phyloP scores from a whole-genome alignment of 2,797 vertebrate genomes.

The Xenops minutus region DNA sequence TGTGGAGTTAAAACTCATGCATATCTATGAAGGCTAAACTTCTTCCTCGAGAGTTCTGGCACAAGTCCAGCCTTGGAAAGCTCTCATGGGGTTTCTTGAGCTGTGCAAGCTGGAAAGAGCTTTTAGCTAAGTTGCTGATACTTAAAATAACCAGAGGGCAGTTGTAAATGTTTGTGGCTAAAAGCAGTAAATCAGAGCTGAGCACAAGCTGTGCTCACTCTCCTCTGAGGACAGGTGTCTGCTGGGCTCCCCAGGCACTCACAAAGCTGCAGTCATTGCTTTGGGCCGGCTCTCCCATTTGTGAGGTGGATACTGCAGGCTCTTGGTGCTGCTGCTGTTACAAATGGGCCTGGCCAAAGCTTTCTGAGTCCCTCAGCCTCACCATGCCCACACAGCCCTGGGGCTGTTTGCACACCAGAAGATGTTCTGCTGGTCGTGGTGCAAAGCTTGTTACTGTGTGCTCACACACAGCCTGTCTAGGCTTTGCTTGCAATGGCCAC shows the following conservation, averaged over 20 bases:
- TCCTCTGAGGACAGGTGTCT: neutral
- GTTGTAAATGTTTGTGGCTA: neutral
- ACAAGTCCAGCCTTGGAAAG: neutral
- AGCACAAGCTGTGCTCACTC: neutral
- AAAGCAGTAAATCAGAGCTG: neutral
- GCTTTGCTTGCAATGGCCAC: rapidly evolving
- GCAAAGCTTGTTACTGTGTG: neutral
- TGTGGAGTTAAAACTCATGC: neutral
- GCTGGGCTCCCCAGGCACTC: neutral
- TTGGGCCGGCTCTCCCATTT: neutral
- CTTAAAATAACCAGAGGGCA: neutral
- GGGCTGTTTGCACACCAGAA: rapidly evolving
- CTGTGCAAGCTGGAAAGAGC: neutral
- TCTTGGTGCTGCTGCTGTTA: neutral
- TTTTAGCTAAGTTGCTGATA: neutral
- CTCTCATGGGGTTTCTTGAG: neutral
- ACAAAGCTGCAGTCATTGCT: neutral
- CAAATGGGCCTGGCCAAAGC: neutral
- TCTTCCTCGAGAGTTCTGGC: neutral
- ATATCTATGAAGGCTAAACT: neutral
- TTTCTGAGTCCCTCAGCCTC: neutral
- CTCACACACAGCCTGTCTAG: neutral
- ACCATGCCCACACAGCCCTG: neutral
- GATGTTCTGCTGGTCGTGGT: neutral
- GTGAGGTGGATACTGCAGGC: neutral